Conservation (phyloP, 2,888 invertebrate species). For the Limenitis camilla region DNA sequence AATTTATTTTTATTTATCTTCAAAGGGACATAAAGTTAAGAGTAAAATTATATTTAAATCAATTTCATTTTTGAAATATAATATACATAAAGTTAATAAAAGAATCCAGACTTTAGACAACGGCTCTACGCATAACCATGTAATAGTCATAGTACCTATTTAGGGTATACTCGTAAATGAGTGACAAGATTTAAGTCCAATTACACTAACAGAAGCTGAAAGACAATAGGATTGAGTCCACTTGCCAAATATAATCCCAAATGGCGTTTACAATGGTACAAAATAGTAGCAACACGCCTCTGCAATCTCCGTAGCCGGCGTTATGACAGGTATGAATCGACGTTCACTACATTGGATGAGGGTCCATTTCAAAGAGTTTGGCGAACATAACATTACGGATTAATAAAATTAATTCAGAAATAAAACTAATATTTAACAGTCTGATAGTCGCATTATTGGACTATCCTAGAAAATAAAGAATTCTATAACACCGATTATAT, state of each 20-base stretch:
- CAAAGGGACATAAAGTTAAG: neutral
- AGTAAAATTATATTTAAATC: too few species aligned
- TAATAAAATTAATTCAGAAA: neutral
- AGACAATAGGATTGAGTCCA: conserved; percentile 24
- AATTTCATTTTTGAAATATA: too few species aligned
- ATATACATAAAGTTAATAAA: too few species aligned
- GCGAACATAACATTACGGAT: neutral
- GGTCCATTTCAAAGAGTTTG: conserved; percentile 15
- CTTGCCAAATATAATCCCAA: conserved; percentile 41
- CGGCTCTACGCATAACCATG: too few species aligned
- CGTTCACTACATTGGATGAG: conserved; percentile 29
- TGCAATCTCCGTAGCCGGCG: conserved; percentile 49
- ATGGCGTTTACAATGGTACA: conserved; percentile 34
- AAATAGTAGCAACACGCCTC: conserved; percentile 44
- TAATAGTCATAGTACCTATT: too few species aligned
- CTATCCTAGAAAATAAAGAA: too few species aligned
- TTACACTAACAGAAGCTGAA: conserved; percentile 6
- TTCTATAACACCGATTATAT: too few species aligned
- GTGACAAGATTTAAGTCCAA: conserved; percentile 5
- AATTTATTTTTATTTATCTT: neutral
- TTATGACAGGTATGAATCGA: conserved; percentile 52
- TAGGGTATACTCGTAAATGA: too few species aligned
- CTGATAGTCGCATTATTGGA: too few species aligned
- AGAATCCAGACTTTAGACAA: too few species aligned
- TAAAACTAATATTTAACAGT: too few species aligned